Conservation (phyloP, 2,888 invertebrate genomes). For the Caenorhabditis sulstoni region DNA sequence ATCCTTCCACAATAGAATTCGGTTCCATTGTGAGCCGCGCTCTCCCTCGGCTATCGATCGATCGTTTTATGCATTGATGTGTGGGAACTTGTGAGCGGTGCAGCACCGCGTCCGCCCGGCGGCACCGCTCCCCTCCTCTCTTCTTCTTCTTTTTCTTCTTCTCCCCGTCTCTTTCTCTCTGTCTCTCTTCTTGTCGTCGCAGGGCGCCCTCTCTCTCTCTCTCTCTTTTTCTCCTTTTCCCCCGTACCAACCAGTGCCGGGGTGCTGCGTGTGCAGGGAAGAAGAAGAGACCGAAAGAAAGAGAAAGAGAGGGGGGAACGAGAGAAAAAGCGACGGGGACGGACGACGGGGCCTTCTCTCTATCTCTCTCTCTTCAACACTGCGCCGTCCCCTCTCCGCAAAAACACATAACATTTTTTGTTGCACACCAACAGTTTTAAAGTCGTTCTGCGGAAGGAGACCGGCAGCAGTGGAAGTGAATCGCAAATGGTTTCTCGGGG, state of each 20-base stretch:
- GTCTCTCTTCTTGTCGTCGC: not conserved
- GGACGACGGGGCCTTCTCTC: too few relatives aligned
- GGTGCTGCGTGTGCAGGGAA: not conserved
- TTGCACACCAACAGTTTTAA: constrained; percentile 8
- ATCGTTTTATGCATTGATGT: constrained; percentile 14
- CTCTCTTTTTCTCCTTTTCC: not conserved
- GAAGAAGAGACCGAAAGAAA: too few relatives aligned
- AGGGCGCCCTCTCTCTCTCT: constrained; percentile 1
- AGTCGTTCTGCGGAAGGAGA: not conserved
- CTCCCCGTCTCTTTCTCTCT: not conserved
- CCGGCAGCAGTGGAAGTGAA: not conserved
- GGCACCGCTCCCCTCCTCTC: constrained; percentile 8
- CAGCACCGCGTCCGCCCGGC: not conserved
- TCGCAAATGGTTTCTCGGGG: not conserved
- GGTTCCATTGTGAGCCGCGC: too few relatives aligned
- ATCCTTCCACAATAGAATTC: constrained; percentile 17
- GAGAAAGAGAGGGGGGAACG: too few relatives aligned
- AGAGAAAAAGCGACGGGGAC: too few relatives aligned
- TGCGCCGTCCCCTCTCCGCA: not conserved
- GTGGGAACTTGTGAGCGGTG: constrained; percentile 21
- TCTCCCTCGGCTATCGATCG: not conserved
- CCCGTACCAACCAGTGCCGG: constrained; percentile 30
- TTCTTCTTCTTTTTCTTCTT: not conserved
- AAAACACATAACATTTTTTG: constrained; percentile 11
- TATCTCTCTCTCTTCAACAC: too few relatives aligned